phyloP scores from a whole-genome alignment of 2,888 invertebrate species.

The Exephanes ischioxanthus region DNA sequence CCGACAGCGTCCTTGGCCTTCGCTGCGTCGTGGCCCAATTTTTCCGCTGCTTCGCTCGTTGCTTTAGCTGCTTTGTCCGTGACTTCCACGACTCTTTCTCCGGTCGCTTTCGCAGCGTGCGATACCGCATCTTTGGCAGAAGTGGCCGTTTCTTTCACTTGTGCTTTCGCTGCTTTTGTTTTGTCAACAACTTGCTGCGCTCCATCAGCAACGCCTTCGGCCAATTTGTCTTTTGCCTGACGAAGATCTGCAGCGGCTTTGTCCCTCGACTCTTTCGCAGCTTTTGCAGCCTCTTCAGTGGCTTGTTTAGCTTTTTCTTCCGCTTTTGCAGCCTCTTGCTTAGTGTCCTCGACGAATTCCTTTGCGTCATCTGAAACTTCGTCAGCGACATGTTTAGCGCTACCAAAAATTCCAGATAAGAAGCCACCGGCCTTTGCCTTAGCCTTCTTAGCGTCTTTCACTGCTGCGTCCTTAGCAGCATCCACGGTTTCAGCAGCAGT shows the following conservation, averaged over 20 bases:
- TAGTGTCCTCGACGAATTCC: slow-evolving; percentile 86
- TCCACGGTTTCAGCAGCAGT: slow-evolving; percentile 61
- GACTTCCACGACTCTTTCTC: slow-evolving; percentile 57
- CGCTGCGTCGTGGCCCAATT: slow-evolving; percentile 43
- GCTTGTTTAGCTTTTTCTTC: slow-evolving; percentile 57
- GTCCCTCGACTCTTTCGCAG: slow-evolving; percentile 66
- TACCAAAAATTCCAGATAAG: slow-evolving; percentile 73
- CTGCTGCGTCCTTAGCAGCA: slow-evolving; percentile 61
- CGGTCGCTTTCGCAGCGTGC: slow-evolving; percentile 60
- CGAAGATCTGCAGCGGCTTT: slow-evolving; percentile 48
- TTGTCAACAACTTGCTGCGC: slow-evolving; percentile 32
- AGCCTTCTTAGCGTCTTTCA: slow-evolving; percentile 70
- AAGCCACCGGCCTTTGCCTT: slow-evolving; percentile 74
- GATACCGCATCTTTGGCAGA: slow-evolving; percentile 41
- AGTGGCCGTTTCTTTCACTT: slow-evolving; percentile 38
- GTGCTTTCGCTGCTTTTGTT: slow-evolving; percentile 44
- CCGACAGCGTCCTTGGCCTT: slow-evolving; percentile 46
- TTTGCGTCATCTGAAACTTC: slow-evolving; percentile 75
- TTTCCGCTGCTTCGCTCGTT: slow-evolving; percentile 44
- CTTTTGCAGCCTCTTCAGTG: slow-evolving; percentile 55
- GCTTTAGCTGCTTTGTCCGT: slow-evolving; percentile 38
- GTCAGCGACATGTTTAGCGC: slow-evolving; percentile 69
- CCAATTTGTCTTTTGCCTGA: slow-evolving; percentile 63
- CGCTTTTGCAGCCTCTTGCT: slow-evolving; percentile 74
- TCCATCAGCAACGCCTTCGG: slow-evolving; percentile 26